Evolutionary conservation across 2,888 invertebrate genomes (phyloP).

Genomic region (Aphelenchoides bicaudatus): DNA sequence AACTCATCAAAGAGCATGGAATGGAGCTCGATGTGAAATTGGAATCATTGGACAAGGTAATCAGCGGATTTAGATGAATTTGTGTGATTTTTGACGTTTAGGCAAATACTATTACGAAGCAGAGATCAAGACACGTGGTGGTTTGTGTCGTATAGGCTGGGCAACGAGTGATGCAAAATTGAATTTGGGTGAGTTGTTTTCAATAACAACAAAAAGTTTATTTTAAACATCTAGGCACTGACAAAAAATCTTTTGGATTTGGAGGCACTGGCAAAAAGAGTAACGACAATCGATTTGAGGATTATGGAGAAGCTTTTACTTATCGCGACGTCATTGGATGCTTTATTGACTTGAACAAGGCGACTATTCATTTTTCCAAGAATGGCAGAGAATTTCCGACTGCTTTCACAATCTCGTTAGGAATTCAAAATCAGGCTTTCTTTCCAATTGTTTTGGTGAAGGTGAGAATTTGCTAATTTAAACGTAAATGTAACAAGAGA

Average conservation of each 20-base stretch:
- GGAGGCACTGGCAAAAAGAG: constrained; percentile 99
- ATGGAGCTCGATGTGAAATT: constrained; percentile 83
- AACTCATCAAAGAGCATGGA: constrained; percentile 78
- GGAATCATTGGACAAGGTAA: constrained; percentile 71
- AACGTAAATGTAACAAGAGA: too few species aligned
- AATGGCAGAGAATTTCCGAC: constrained; percentile 70
- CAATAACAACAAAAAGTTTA: too few species aligned
- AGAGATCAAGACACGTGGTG: constrained; percentile 89
- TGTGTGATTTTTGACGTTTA: constrained; percentile 29
- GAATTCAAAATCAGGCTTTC: constrained; percentile 69
- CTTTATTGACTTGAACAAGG: constrained; percentile 76
- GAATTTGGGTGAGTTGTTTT: constrained; percentile 71
- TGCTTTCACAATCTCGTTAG: constrained; percentile 62
- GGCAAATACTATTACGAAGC: constrained; percentile 69
- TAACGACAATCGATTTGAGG: constrained; percentile 83
- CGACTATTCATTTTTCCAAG: constrained; percentile 76
- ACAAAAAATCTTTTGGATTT: constrained; percentile 83
- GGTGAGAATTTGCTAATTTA: constrained; percentile 62
- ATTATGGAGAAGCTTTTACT: constrained; percentile 74
- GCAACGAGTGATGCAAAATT: constrained; percentile 79
- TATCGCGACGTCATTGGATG: constrained; percentile 81
- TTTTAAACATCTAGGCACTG: constrained; percentile 67
- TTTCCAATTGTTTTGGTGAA: constrained; percentile 91
- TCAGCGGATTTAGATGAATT: neutral
- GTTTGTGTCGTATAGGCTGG: constrained; percentile 94